Evolutionary conservation across 1,140 invertebrate genomes (phyloP), one percentile per base, ranked within the genome.

Genomic region (Diabrotica undecimpunctata): DNA sequence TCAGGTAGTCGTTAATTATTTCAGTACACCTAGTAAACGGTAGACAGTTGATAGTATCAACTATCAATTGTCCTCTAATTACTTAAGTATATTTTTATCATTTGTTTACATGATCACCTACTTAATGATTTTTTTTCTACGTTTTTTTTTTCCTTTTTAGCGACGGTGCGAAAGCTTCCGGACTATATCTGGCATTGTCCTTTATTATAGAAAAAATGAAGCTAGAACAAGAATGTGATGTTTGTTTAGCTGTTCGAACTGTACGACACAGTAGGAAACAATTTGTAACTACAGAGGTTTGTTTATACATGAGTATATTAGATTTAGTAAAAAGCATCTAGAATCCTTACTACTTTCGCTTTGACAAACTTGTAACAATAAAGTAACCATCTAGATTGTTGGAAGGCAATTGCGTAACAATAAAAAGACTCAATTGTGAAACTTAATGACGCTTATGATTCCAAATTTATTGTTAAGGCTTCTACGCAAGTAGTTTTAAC

Each of bases 181-280:
- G 79, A 37, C 54, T 79, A 5, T 79, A 74, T 55, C 54, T 77
- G 7, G 76, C 76, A 12, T 37, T 78, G 54, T 70, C 68, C 10
- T 78, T 79, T 64, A 35, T 79, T 14, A 71, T 79, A 13, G 79
- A 80, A 54, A 77, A 78, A 69, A 77, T 80, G 39, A 75, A 79
- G 67, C 53, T 77, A 25, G 79, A 80, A 63, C 78, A 79, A 60
- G 66, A 75, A 58, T 77, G 73, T 64, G 78, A 80, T 65, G 77
- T 79, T 13, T 79, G 74, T 57, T 69, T 76, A 51, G 75, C 76
- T 51, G 75, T 80, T 4, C 52, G 77, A 56, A 75, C 55, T 7
- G 66, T 79, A 8, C 67, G 78, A 52, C 73, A 70, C 35, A 77
- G 71, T 62, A 64, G 79, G 50, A 70, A 72, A 65, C 69, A 78